Evolutionary conservation across 2,113 vertebrate species (phyloP).

Genomic region (Helogale parvula): DNA sequence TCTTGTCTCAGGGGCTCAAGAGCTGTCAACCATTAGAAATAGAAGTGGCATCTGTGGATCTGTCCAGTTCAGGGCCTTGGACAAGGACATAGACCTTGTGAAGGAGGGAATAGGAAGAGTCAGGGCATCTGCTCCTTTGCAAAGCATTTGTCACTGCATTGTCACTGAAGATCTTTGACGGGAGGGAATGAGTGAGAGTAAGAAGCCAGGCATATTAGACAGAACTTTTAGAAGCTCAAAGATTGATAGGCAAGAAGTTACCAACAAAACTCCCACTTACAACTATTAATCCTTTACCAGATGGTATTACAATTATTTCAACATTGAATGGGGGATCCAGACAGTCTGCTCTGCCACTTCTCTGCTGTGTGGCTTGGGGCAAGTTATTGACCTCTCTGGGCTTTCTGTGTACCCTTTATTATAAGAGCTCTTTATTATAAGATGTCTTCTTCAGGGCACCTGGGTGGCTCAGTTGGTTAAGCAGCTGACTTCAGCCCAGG

Average conservation of each 20-base stretch:
- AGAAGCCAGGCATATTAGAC: background rate
- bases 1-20: background rate
- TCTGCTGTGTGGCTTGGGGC: background rate
- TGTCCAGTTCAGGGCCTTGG: background rate
- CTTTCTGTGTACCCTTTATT: accelerated
- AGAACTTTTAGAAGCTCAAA: background rate
- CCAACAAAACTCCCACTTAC: background rate
- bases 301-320: background rate
- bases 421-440: background rate
- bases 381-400: background rate
- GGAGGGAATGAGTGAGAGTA: background rate
- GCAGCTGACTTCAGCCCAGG: too few relatives aligned
- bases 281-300: background rate
- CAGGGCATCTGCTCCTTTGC: background rate
- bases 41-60: background rate
- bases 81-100: background rate
- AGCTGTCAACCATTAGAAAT: background rate
- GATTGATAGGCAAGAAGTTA: background rate
- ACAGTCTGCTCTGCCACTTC: too few relatives aligned
- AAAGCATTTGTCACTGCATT: background rate
- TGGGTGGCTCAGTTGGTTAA: too few relatives aligned
- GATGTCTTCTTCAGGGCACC: background rate
- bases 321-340: background rate
- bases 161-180: background rate
- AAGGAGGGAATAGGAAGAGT: accelerated